A percentile compares a stretch with the other conserved stretches of the same genome.
These are phyloP conservation scores for Masnerella sp. DNA, from an alignment of 2,888 invertebrate species.

Conservation along the genomic window DNA sequence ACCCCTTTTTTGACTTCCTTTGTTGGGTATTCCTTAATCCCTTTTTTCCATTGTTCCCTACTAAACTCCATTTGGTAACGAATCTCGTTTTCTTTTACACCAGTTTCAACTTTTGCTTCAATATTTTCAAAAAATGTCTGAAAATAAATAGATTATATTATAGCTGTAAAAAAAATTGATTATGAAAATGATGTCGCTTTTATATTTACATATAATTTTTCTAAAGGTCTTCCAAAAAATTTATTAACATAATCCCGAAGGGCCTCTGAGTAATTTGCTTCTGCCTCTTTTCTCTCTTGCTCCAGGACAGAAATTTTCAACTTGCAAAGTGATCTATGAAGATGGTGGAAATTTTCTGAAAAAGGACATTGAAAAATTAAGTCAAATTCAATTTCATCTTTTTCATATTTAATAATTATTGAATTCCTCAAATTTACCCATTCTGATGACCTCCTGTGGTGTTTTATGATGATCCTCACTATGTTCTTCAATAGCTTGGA, in stretches of 20 bases:
- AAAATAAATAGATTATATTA: too few relatives aligned
- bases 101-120: slow-evolving; percentile 93
- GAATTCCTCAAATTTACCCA: too few relatives aligned
- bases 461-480: slow-evolving; percentile 93
- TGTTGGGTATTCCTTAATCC: slow-evolving; percentile 95
- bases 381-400: too few relatives aligned
- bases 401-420: too few relatives aligned
- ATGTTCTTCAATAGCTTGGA: slow-evolving; percentile 88
- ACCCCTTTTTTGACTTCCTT: slow-evolving; percentile 96
- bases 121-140: slow-evolving; percentile 98
- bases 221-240: slow-evolving; percentile 95
- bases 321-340: slow-evolving; percentile 91
- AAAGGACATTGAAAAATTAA: slow-evolving; percentile 27
- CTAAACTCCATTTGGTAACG: slow-evolving; percentile 98
- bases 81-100: slow-evolving; percentile 97
- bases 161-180: too few relatives aligned
- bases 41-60: slow-evolving; percentile 96
- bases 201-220: slow-evolving; percentile 90
- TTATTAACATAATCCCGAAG: slow-evolving; percentile 94
- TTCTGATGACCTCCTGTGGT: slow-evolving; percentile 93
- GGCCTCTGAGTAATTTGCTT: slow-evolving; percentile 92
- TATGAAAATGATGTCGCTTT: too few relatives aligned
- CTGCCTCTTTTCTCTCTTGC: slow-evolving; percentile 91
- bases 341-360: slow-evolving; percentile 95
- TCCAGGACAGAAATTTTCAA: slow-evolving; percentile 95